Percentiles rank a stretch among this genome's conserved stretches.
Conservation (phyloP, 2,888 invertebrate species). For the Selenia dentaria region DNA sequence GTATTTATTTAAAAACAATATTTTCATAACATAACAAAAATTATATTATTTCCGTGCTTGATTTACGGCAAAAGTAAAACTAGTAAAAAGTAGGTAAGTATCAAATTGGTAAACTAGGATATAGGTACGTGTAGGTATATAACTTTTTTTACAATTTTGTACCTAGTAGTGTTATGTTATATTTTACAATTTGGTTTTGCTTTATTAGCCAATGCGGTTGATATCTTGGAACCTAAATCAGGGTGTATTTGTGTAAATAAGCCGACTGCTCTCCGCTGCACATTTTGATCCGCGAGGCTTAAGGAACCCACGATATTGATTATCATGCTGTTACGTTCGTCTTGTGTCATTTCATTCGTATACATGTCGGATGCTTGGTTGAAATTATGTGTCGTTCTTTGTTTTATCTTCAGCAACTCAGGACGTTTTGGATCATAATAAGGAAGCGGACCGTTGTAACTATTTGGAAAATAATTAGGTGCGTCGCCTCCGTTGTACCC, state of each 20-base stretch:
- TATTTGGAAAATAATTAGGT: conserved; percentile 97
- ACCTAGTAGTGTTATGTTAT: too few relatives aligned
- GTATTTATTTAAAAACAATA: too few relatives aligned
- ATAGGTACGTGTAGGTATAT: too few relatives aligned
- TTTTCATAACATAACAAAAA: too few relatives aligned
- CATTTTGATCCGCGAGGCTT: conserved; percentile 86
- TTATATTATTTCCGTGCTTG: too few relatives aligned
- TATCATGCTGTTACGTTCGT: conserved; percentile 88
- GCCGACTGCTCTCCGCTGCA: conserved; percentile 15
- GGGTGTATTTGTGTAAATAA: conserved; percentile 12
- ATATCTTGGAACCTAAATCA: conserved; percentile 9
- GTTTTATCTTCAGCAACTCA: conserved; percentile 74
- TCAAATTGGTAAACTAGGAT: too few relatives aligned
- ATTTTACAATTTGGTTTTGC: too few relatives aligned
- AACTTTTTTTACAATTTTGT: too few relatives aligned
- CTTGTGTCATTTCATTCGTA: conserved; percentile 87
- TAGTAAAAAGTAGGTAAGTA: too few relatives aligned
- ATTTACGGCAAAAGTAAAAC: too few relatives aligned
- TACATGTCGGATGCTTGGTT: conserved; percentile 87
- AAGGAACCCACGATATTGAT: conserved; percentile 91
- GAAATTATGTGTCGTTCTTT: conserved; percentile 93
- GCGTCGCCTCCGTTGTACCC: conserved; percentile 91
- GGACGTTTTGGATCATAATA: conserved; percentile 82
- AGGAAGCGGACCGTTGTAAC: conserved; percentile 91
- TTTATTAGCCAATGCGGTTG: neutral